A percentile compares a stretch with the other conserved stretches of the same genome.
Conservation (phyloP, 2,888 invertebrate species). For the Spodoptera picta region DNA sequence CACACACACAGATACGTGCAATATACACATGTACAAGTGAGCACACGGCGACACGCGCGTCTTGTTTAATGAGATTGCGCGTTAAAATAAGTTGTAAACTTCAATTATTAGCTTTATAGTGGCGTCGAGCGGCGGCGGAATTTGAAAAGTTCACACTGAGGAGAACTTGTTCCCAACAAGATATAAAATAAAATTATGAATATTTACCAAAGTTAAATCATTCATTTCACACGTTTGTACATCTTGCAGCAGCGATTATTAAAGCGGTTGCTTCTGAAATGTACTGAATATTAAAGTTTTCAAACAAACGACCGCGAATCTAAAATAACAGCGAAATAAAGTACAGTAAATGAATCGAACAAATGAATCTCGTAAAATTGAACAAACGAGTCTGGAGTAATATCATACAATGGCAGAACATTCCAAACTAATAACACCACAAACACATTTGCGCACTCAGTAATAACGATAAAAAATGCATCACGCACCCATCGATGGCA, state of each 20-base stretch:
- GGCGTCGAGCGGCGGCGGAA: background rate
- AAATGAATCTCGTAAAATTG: slow-evolving; percentile 20
- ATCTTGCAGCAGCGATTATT: no score
- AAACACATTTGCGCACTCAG: slow-evolving; percentile 37
- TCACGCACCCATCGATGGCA: slow-evolving; percentile 6
- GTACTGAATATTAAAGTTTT: no score
- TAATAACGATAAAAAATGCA: slow-evolving; percentile 54
- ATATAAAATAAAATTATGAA: no score
- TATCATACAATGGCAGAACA: slow-evolving; percentile 36
- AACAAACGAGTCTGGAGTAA: slow-evolving; percentile 14
- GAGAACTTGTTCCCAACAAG: no score
- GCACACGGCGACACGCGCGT: background rate
- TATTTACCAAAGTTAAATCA: no score
- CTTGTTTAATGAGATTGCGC: slow-evolving; percentile 13
- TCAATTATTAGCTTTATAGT: slow-evolving; percentile 16
- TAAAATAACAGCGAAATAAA: no score
- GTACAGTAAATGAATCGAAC: background rate
- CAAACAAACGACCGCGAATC: no score
- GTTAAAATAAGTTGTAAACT: slow-evolving; percentile 13
- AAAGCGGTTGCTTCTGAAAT: no score
- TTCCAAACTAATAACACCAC: slow-evolving; percentile 49
- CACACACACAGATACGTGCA: no score
- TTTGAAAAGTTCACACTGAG: slow-evolving; percentile 13
- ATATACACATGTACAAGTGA: no score
- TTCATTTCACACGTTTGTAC: no score